A percentile compares a stretch with the other conserved stretches of the same genome.
These are phyloP conservation scores for Mylabris sibirica DNA, from an alignment of 2,888 invertebrate genomes.

Conservation along the genomic window DNA sequence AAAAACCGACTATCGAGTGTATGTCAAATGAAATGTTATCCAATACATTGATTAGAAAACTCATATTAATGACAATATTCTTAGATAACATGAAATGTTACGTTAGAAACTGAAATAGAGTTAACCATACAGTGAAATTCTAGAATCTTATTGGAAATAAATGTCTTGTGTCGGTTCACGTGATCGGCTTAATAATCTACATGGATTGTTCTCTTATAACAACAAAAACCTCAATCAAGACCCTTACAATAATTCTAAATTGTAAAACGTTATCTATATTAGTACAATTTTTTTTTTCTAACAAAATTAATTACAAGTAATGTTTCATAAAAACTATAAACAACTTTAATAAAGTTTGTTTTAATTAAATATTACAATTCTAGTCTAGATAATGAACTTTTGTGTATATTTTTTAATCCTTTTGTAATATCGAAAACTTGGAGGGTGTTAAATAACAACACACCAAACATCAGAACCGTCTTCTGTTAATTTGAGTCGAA, in stretches of 20 bases:
- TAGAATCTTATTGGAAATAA: conserved; percentile 7
- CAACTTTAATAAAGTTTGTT: conserved; percentile 22
- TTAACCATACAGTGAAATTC: not conserved
- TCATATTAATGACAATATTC: not conserved
- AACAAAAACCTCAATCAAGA: not conserved
- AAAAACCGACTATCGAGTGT: not conserved
- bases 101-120: not conserved
- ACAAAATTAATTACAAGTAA: not conserved
- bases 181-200: not conserved
- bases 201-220: not conserved
- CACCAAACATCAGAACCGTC: not conserved
- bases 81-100: not conserved
- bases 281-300: not conserved
- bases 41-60: no score
- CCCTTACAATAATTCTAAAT: not conserved
- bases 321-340: no score
- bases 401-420: conserved; percentile 35
- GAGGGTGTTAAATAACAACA: conserved; percentile 45
- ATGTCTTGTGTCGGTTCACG: not conserved
- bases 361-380: conserved; percentile 31
- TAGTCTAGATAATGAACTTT: conserved; percentile 29
- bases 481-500: conserved; percentile 44
- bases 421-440: conserved; percentile 38
- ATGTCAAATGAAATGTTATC: not conserved
- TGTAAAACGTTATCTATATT: no score